These are phyloP conservation scores for Xestoiulus laeticollis DNA, from an alignment of 2,888 invertebrate species.

Conservation along the genomic window DNA sequence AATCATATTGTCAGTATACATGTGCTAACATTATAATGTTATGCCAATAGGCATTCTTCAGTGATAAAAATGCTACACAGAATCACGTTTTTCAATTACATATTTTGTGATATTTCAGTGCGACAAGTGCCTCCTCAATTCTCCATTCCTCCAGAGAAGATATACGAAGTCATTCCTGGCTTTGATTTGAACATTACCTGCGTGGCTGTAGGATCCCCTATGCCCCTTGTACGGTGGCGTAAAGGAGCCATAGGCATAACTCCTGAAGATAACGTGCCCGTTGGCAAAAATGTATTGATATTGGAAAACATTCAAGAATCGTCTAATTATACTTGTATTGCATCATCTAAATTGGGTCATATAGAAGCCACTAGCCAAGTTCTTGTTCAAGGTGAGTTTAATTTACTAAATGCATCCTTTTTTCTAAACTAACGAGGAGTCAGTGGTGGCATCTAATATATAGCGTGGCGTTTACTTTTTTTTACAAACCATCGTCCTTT, in stretches of 20 bases:
- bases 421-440: not conserved
- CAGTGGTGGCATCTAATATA: not conserved
- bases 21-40: not conserved
- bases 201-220: constrained; percentile 96
- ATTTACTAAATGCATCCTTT: not conserved
- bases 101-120: constrained; percentile 72
- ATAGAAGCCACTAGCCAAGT: constrained; percentile 89
- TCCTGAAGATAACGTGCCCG: constrained; percentile 75
- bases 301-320: constrained; percentile 88
- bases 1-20: too few species aligned
- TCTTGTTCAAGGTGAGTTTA: constrained; percentile 88
- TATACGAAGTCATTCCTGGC: constrained; percentile 90
- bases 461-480: not conserved
- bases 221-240: constrained; percentile 87
- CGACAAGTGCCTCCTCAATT: constrained; percentile 95
- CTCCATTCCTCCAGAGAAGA: constrained; percentile 85
- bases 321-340: constrained; percentile 96
- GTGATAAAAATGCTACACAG: too few species aligned
- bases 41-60: too few species aligned
- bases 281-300: constrained; percentile 81
- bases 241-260: constrained; percentile 75
- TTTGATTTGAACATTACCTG: constrained; percentile 92
- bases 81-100: constrained; percentile 57
- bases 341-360: constrained; percentile 91
- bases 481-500: not conserved